phyloP scores from a whole-genome alignment of 2,113 vertebrate genomes.

The Pseudorectes ferrugineus region DNA sequence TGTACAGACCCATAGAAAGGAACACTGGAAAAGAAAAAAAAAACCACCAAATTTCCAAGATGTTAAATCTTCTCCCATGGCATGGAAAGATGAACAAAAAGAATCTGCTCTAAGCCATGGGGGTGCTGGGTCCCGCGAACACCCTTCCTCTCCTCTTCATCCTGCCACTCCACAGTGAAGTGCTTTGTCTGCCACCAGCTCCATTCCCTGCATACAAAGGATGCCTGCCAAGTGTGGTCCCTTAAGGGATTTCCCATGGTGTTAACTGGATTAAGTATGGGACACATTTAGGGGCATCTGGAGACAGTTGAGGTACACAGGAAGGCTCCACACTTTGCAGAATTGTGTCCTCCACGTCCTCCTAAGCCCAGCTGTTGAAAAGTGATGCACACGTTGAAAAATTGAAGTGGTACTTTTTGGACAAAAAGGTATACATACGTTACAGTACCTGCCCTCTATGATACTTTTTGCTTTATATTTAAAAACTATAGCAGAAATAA shows the following conservation, averaged over 20 bases:
- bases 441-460: neutral
- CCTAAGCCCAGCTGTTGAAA: neutral
- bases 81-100: neutral
- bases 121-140: neutral
- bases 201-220: neutral
- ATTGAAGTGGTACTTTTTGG: neutral
- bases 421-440: neutral
- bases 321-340: neutral
- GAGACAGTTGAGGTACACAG: rapidly evolving
- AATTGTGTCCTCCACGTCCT: rapidly evolving
- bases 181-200: neutral
- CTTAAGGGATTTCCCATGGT: rapidly evolving
- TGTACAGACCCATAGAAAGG: neutral
- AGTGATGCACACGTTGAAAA: neutral
- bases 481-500: neutral
- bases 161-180: rapidly evolving
- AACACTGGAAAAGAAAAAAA: neutral
- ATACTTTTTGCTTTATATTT: neutral
- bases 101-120: neutral
- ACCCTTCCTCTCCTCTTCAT: neutral
- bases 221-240: rapidly evolving
- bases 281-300: neutral
- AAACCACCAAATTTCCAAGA: neutral
- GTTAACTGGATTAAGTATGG: neutral
- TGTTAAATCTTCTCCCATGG: rapidly evolving